Evolutionary conservation across 2,113 vertebrate genomes (phyloP), one percentile per base, ranked within the genome.

Genomic region (Eudyptes chrysolophus): DNA sequence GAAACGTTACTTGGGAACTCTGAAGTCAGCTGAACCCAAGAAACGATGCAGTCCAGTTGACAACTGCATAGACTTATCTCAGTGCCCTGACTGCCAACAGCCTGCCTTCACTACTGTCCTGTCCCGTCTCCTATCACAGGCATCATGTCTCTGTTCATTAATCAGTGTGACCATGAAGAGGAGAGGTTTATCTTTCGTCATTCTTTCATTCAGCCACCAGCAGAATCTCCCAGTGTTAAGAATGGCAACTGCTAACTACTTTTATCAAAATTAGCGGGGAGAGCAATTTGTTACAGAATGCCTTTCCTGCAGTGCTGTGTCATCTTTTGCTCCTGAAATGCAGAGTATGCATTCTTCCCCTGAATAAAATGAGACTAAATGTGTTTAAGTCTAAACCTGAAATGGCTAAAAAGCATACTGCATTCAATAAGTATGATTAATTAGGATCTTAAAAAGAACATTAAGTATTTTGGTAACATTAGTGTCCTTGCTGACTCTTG

Each of bases 401-500:
- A 85, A 74, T 62, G 83, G 76, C 78, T 95, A 87, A 92, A 95
- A 94, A 89, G 49, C 80, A 60, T 69, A 52, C 75, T 92, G 71
- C 34, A 29, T 77, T 96, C 75, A 90, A 9, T 96, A 88, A 89
- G 27, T 76, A 40, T 92, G 94, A 84, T 94, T 69, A 89, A 72
- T 94, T 90, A 74, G 49, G 38, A 84, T 68, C 55, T 93, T 95
- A 65, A 48, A 87, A 93, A 57, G 76, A 64, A 49, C 44, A 55
- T 74, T 82, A 83, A 89, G 76, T 97, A 26, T 95, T 97, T 95
- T 93, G 11, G 13, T 80, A 57, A 84, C 57, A 55, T 91, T 69
- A 89, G 34, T n/a, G 74, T 95, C 66, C 89, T 75, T 97, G 72
- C 79, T 89, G 90, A 94, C 82, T 87, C 58, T 46, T 90, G 64